These are phyloP conservation scores for Leistus spinibarbis DNA, from an alignment of 2,888 invertebrate genomes.

Conservation along the genomic window DNA sequence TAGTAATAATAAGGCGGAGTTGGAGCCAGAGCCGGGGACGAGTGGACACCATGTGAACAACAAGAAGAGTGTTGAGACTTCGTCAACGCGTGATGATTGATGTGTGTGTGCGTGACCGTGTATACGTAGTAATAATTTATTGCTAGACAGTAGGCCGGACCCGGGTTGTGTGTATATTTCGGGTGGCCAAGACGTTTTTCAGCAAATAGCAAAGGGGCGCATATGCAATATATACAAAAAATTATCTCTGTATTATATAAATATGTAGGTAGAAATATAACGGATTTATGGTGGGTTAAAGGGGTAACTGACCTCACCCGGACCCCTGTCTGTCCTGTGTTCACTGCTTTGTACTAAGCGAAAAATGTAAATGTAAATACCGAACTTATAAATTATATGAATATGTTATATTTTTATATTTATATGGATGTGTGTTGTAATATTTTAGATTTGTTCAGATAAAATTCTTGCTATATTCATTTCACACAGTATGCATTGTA, in stretches of 20 bases:
- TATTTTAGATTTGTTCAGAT: background rate
- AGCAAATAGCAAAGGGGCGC: slow-evolving; percentile 15
- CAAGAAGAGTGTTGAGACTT: slow-evolving; percentile 11
- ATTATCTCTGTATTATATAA: slow-evolving; percentile 25
- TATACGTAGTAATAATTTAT: background rate
- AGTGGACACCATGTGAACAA: slow-evolving; percentile 17
- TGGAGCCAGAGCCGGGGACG: slow-evolving; percentile 26
- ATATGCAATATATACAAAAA: slow-evolving; percentile 38
- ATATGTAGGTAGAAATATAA: background rate
- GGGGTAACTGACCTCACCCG: too few species aligned
- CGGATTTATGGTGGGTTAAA: background rate
- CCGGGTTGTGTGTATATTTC: background rate
- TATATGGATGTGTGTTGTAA: background rate
- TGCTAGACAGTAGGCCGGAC: background rate
- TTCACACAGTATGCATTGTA: too few species aligned
- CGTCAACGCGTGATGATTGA: slow-evolving; percentile 10
- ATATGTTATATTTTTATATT: slow-evolving; percentile 14
- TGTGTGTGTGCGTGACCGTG: background rate
- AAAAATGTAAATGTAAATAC: slow-evolving; percentile 24
- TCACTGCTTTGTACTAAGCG: slow-evolving; percentile 25
- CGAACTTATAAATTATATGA: slow-evolving; percentile 7
- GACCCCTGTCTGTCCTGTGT: background rate
- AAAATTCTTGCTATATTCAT: too few species aligned
- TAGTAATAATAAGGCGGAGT: slow-evolving; percentile 18
- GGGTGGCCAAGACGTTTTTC: background rate